Evolutionary conservation across 2,113 vertebrate species (phyloP), one percentile per base, ranked within the genome.

Genomic region (Centropus unirufus): DNA sequence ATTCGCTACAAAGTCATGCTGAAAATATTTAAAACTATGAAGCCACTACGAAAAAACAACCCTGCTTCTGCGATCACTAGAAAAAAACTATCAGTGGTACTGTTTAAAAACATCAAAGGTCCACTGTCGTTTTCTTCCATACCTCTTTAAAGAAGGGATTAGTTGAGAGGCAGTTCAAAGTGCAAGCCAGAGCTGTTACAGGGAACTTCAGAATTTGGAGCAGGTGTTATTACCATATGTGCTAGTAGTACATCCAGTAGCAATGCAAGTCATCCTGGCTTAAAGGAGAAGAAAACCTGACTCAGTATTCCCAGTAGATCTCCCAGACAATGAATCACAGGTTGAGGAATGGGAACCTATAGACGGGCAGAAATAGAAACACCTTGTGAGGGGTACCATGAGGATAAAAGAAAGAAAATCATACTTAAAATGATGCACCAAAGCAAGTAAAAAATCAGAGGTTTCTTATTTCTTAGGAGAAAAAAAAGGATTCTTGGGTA

Each of bases 81-180:
- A 34, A 92, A 91, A 90, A 82, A 66, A 3, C 7, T 63, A 78
- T 61, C 62, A 78, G 61, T 83, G 83, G 87, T 94, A 86, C 72
- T 90, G 80, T 93, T 95, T 94, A 87, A 89, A 95, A 97, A 92
- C 92, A 90, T 95, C 95, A 97, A 97, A 96, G 96, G 83, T 88
- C 12, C 34, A 68, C 67, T 89, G 68, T 83, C 12, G 0, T 95
- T 77, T 77, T 92, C 83, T 91, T 90, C 78, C 30, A 62, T 95
- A 89, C 79, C 80, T 92, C 92, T 95, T 94, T 95, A 94, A 93
- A 94, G 70, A 92, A 93, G 54, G 88, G 91, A 97, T 97, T 96
- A 95, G 70, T 93, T 87, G 89, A 95, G 87, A 95, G 66, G 82
- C 70, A 96, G 89, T 95, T 96, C 93, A 97, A 95, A 97, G 89